Base-by-base conservation (phyloP, 2,113 vertebrate species). In the Oceanodroma tethys region DNA sequence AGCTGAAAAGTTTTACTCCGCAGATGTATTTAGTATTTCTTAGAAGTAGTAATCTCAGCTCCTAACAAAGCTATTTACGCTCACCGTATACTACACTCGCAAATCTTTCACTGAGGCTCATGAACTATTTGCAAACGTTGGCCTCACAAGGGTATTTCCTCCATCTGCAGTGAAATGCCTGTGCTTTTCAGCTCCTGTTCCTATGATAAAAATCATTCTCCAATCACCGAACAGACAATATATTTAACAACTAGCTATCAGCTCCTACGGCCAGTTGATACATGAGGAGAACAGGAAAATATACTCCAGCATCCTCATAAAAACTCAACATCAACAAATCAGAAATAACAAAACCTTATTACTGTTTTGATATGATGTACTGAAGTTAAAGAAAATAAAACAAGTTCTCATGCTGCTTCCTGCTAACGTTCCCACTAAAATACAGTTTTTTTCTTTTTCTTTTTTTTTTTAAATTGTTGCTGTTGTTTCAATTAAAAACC, bases 1-100 rank as follows among this genome's bases (percentile, higher is more conserved):
- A 89, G 67, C 63, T 94, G 45, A 71, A 62, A 93, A 74, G 30
- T 23, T 86, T 83, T 87, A 73, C 67, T 79, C 78, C 4, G 10
- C 19, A 50, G 47, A 86, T 43, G 27, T 75, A 78, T 42, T 73
- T 27, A 74, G 72, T 42, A 58, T 38, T 96, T 94, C 53, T 83
- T 62, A 85, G 47, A 92, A 94, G 48, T 17, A 86, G 58, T 11
- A 81, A 45, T 84, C 89, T 34, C 20, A 1, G 29, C 34, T 88
- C 84, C 70, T 67, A 80, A 76, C 9, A 6, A 79, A 89, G 63
- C 36, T 47, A 81, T 62, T 79, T 66, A 56, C 0, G 1, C n/a
- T 78, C 48, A 59, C 40, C 7, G 4, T 47, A 68, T 21, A 50
- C 48, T 43, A 58, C 38, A 53, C 15, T 59, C 0, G 0, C 40